A percentile compares a stretch with the other conserved stretches of the same genome.
Evolutionary conservation across 2,888 invertebrate genomes (phyloP).

Genomic region (Protonemura montana): DNA sequence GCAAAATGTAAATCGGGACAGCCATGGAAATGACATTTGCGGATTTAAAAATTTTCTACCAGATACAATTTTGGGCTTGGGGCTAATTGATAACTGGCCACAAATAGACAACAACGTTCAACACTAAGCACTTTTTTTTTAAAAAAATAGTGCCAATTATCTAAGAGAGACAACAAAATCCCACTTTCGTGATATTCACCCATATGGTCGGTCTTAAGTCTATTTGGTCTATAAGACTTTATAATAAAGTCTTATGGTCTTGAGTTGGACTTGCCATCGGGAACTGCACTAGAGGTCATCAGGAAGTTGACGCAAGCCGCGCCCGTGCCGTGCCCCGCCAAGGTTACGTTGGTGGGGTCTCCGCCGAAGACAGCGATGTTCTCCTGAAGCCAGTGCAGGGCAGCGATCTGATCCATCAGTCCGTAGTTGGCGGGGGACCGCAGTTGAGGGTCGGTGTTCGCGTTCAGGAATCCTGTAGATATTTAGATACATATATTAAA

Average conservation of each 20-base stretch:
- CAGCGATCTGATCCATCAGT: conserved; percentile 97
- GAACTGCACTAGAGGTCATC: conserved; percentile 89
- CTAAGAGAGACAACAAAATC: not conserved
- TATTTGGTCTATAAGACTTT: no score
- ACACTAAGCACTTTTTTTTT: not conserved
- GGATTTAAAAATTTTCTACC: not conserved
- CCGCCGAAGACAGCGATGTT: conserved; percentile 96
- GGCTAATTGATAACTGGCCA: not conserved
- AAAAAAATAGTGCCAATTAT: not conserved
- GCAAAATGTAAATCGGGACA: conserved; percentile 1
- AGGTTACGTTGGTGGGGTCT: conserved; percentile 89
- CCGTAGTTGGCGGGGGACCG: conserved; percentile 94
- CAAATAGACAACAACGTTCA: not conserved
- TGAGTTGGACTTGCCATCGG: conserved; percentile 51
- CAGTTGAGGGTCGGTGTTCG: conserved; percentile 85
- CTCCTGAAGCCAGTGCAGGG: conserved; percentile 94
- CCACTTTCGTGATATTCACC: conserved; percentile 7
- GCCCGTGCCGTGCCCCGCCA: conserved; percentile 95
- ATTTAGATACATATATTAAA: no score
- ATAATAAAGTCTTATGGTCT: no score
- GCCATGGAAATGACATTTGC: not conserved
- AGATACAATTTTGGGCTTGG: not conserved
- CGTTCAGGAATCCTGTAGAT: conserved; percentile 81
- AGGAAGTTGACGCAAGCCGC: conserved; percentile 95
- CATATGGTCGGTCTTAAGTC: no score